phyloP scores from a whole-genome alignment of 2,888 invertebrate species.

The Ophioninae sp. region DNA sequence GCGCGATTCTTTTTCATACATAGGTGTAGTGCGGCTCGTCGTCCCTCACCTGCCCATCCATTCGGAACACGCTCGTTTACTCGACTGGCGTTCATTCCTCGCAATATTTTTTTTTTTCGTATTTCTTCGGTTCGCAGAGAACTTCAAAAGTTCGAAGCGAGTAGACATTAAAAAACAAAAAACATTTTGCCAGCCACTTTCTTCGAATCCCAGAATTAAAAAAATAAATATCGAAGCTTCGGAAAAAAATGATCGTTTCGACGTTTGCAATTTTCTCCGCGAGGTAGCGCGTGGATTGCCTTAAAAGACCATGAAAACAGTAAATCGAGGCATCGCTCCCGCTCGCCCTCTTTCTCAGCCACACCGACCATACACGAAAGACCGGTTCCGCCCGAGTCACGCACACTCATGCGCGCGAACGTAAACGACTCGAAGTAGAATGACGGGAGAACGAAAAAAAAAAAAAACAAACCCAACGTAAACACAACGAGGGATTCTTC shows the following conservation, averaged over 20 bases:
- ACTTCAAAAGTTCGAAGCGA: too few relatives aligned
- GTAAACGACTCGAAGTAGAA: neutral
- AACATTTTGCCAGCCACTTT: neutral
- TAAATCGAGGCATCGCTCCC: neutral
- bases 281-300: conserved; percentile 20
- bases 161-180: too few relatives aligned
- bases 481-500: neutral
- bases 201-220: neutral
- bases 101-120: too few relatives aligned
- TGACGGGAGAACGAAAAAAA: neutral
- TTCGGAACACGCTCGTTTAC: too few relatives aligned
- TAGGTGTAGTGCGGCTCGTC: too few relatives aligned
- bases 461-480: neutral
- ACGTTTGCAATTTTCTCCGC: conserved; percentile 16
- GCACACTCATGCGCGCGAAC: conserved; percentile 3
- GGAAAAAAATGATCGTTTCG: neutral
- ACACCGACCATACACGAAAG: conserved; percentile 18
- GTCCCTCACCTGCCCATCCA: too few relatives aligned
- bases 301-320: conserved; percentile 48
- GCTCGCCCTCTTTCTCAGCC: conserved; percentile 18
- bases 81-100: too few relatives aligned
- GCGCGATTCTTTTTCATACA: too few relatives aligned
- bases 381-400: conserved; percentile 39
- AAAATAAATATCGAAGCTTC: neutral
- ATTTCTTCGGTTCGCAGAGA: too few relatives aligned